phyloP scores from a whole-genome alignment of 1,140 invertebrate species.

The Rhyzopertha dominica region DNA sequence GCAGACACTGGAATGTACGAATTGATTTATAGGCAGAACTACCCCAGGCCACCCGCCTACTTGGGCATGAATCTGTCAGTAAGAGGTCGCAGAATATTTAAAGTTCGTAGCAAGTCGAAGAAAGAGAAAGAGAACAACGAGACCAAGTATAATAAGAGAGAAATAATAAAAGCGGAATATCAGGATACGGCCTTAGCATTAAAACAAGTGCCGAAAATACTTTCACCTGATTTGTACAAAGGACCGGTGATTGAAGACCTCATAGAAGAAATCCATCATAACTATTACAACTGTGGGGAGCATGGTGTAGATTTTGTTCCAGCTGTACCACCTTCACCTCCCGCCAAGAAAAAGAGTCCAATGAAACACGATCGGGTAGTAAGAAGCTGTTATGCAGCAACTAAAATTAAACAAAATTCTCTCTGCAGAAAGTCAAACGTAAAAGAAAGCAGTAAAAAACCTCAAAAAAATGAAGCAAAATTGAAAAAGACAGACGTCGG shows the following conservation, averaged over 20 bases:
- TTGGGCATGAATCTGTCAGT: conserved; percentile 72
- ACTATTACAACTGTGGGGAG: conserved; percentile 9
- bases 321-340: neutral
- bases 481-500: conserved; percentile 1
- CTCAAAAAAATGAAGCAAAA: neutral
- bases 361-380: conserved; percentile 31
- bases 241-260: conserved; percentile 53
- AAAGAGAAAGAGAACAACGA: conserved; percentile 19
- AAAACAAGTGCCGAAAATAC: conserved; percentile 31
- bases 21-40: conserved; percentile 68
- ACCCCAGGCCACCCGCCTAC: conserved; percentile 75
- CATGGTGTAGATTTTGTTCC: conserved; percentile 28
- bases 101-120: conserved; percentile 22
- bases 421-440: conserved; percentile 25
- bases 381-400: conserved; percentile 12
- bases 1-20: conserved; percentile 85
- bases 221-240: conserved; percentile 34
- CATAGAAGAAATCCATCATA: conserved; percentile 41
- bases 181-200: conserved; percentile 19
- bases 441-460: conserved; percentile 23
- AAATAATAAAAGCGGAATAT: conserved; percentile 23
- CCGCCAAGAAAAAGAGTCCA: conserved; percentile 11
- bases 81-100: conserved; percentile 52
- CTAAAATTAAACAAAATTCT: conserved; percentile 16
- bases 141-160: conserved; percentile 27